Percentiles rank a stretch among this genome's conserved stretches.
phyloP scores from a whole-genome alignment of 1,140 invertebrate genomes.

The Laodelphax striatellus region DNA sequence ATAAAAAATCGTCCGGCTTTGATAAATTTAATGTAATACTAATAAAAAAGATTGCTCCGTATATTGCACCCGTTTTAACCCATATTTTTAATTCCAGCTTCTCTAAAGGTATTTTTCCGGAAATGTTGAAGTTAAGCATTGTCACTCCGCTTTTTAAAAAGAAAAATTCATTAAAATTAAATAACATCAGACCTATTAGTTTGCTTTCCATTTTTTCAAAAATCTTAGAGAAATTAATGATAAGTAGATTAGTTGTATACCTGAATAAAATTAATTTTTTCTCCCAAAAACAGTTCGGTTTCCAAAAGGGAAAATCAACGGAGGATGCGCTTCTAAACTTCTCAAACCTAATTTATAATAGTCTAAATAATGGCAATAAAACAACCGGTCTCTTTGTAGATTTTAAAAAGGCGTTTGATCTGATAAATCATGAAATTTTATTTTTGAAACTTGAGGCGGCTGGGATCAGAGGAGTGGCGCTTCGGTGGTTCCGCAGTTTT shows the following conservation, averaged over 20 bases:
- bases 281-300: slow-evolving; percentile 1
- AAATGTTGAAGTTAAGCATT: neutral
- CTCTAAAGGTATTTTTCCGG: neutral
- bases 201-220: slow-evolving; percentile 11
- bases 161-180: neutral
- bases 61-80: neutral
- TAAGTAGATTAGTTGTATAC: slow-evolving; percentile 1
- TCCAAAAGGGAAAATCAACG: slow-evolving; percentile 6
- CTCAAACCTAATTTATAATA: slow-evolving; percentile 4
- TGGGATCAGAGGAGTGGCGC: slow-evolving; percentile 2
- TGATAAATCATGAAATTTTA: slow-evolving; percentile 2
- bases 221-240: slow-evolving; percentile 8
- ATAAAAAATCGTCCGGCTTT: slow-evolving; percentile 3
- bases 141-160: slow-evolving; percentile 2
- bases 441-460: slow-evolving; percentile 2
- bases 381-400: slow-evolving; percentile 4
- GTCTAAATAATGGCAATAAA: slow-evolving; percentile 1
- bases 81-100: neutral
- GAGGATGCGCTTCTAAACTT: neutral
- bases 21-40: neutral
- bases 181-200: slow-evolving; percentile 5
- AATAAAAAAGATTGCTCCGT: neutral
- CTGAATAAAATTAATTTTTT: slow-evolving; percentile 6
- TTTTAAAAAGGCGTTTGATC: slow-evolving; percentile 6
- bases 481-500: neutral